Evolutionary conservation across 1,140 invertebrate species (phyloP).

Genomic region (Glomeris maerens): DNA sequence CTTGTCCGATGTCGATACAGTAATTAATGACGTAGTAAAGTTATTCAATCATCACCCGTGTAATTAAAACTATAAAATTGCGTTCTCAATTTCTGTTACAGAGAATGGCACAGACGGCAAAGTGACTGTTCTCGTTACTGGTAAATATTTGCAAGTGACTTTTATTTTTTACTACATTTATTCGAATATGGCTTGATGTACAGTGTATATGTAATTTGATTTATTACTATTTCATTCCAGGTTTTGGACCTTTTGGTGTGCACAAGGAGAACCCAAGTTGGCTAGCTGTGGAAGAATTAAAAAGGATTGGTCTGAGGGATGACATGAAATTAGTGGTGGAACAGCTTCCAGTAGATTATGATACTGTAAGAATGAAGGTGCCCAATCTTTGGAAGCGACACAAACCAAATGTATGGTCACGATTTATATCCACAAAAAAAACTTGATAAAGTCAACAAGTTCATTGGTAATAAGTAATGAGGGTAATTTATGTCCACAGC

Average conservation of each 20-base stretch:
- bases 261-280: conserved; percentile 60
- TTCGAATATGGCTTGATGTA: too few relatives aligned
- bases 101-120: too few relatives aligned
- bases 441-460: background rate
- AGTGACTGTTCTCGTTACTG: too few relatives aligned
- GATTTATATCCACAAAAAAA: background rate
- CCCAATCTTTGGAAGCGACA: conserved; percentile 47
- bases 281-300: conserved; percentile 50
- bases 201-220: too few relatives aligned
- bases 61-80: too few relatives aligned
- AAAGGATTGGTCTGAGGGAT: conserved; percentile 25
- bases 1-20: too few relatives aligned
- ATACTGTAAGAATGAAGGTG: conserved; percentile 41
- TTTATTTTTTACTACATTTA: too few relatives aligned
- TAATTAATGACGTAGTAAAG: too few relatives aligned
- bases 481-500: conserved; percentile 20
- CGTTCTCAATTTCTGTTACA: too few relatives aligned
- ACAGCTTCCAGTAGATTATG: conserved; percentile 50
- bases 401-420: conserved; percentile 43
- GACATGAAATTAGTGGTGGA: conserved; percentile 20
- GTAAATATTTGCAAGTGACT: too few relatives aligned
- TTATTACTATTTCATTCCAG: conserved; percentile 39
- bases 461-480: background rate
- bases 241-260: conserved; percentile 56
- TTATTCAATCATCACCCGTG: too few relatives aligned